Base-by-base conservation (phyloP, 2,113 vertebrate genomes). In the Antechinus flavipes region DNA sequence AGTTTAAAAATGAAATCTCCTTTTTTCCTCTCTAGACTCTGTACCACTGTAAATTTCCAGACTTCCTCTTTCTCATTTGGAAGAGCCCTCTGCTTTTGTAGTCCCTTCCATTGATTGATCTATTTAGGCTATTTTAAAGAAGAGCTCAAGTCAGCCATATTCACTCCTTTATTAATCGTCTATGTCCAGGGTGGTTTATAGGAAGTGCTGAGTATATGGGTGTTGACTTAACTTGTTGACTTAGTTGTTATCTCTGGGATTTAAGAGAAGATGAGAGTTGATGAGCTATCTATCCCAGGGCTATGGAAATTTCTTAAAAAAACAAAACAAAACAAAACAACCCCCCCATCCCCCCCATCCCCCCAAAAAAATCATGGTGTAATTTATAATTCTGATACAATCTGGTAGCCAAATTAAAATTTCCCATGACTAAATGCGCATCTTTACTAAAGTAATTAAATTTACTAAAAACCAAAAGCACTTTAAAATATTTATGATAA, bases 401-500 rank as follows among this genome's bases (percentile, higher is more conserved):
- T 54, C 46, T 93, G 24, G 6, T 25, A 1, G 0, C 30, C 55
- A 58, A 53, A 95, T 94, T 96, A 96, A 93, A 90, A 58, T 54
- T 94, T 97, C 95, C 94, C 94, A 94, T 96, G 91, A 95, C 92
- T 93, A 92, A 94, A 84, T 97, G 90, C 68, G 52, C 93, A 91
- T 95, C 84, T 89, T 95, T 92, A 91, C 89, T 54, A 91, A 90
- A n/a, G 93, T 93, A 97, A 94, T 93, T 94, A 96, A 97, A 94
- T 56, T 93, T 68, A 97, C 93, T 96, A 90, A 58, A 76, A 96
- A 94, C 8, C 95, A 96, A 93, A 96, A 96, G 61, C 94, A 35
- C 97, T 96, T 95, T 97, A 97, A 97, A 96, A 97, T 96, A 95
- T 95, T 97, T 97, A 97, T 91, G 94, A 96, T 49, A 97, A 97